phyloP scores from a whole-genome alignment of 2,113 vertebrate genomes.

The Ahaetulla prasina region DNA sequence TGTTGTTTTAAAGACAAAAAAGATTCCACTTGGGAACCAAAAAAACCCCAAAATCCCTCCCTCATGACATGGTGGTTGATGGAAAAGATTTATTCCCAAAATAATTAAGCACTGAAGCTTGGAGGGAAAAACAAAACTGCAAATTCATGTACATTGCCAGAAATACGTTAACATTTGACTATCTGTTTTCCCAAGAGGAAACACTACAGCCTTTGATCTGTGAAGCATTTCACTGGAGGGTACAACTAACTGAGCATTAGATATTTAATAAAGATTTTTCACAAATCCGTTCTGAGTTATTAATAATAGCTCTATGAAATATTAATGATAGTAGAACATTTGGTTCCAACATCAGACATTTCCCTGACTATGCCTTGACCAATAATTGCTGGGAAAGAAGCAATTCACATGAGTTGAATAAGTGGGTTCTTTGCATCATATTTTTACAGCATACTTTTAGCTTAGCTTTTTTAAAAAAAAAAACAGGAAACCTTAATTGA shows the following conservation, averaged over 20 bases:
- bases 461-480: not conserved
- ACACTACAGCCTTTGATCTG: not conserved
- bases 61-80: not conserved
- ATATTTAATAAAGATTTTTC: conserved; percentile 17
- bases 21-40: conserved; percentile 12
- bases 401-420: not conserved
- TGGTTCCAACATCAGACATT: not conserved
- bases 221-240: not conserved
- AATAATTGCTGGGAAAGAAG: conserved; percentile 4
- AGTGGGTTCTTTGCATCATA: not conserved
- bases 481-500: not conserved
- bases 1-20: not conserved
- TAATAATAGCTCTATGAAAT: conserved; percentile 7
- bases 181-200: not conserved
- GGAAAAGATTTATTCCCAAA: conserved; percentile 19
- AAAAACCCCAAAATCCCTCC: too few species aligned
- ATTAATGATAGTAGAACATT: not conserved
- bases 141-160: not conserved
- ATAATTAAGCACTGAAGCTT: not conserved
- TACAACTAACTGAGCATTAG: not conserved
- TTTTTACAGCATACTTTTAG: not conserved
- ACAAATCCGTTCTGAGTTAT: not conserved
- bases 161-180: not conserved
- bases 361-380: not conserved
- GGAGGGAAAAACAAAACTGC: not conserved